These are phyloP conservation scores for Linnaemya vulpina DNA, from an alignment of 2,888 invertebrate genomes.

Conservation along the genomic window DNA sequence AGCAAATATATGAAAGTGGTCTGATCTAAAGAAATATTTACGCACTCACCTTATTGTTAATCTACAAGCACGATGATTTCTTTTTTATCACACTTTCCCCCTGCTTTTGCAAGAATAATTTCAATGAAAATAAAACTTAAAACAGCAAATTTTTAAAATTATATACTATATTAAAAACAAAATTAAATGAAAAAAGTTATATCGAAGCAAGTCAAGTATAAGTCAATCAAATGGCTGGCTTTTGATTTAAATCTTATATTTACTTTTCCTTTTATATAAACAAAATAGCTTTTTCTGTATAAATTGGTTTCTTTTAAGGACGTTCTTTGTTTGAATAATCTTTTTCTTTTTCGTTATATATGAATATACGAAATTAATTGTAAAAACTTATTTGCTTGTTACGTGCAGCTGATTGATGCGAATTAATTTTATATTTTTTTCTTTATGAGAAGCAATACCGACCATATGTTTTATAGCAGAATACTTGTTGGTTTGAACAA, in stretches of 20 bases:
- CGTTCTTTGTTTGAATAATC: neutral
- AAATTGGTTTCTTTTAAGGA: neutral
- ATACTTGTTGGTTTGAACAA: neutral
- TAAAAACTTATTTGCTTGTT: neutral
- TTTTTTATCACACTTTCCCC: no score
- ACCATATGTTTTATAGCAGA: slow-evolving; percentile 23
- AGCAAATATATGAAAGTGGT: neutral
- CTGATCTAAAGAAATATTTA: slow-evolving; percentile 8
- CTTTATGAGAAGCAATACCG: neutral
- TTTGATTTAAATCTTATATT: neutral
- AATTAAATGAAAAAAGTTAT: no score
- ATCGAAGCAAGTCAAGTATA: neutral
- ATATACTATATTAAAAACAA: no score
- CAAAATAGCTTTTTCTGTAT: neutral
- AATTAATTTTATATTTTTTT: slow-evolving; percentile 28
- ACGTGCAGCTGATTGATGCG: slow-evolving; percentile 26
- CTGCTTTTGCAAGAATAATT: neutral
- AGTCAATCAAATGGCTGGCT: neutral
- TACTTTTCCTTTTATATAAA: neutral
- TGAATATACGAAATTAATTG: no score
- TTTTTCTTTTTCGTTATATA: no score
- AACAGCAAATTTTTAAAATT: no score
- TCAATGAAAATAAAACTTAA: slow-evolving; percentile 8
- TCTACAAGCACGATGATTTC: slow-evolving; percentile 2
- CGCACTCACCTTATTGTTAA: slow-evolving; percentile 10